Evolutionary conservation across 2,797 vertebrate genomes (phyloP), one percentile per base, ranked within the genome.

Genomic region (Halcyon leucocephala): DNA sequence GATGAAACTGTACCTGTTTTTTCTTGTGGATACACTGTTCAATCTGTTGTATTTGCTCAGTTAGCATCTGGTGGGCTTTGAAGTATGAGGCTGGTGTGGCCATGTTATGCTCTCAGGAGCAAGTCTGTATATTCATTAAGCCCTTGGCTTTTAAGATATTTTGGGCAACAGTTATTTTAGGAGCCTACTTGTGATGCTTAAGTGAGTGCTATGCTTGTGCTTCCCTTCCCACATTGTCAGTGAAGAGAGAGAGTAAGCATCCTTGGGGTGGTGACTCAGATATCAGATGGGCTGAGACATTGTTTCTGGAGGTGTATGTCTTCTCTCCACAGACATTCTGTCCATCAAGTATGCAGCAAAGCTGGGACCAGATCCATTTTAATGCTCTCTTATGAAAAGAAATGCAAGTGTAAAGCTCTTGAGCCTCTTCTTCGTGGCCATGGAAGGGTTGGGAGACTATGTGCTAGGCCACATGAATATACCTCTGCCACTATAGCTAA

Each of bases 391-490:
- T 15, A 8, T 51, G 84, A 51, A 81, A 82, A 66, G 46, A 60
- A 12, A 28, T 12, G 22, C 0, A 1, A 55, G 13, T 1, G 0
- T n/a, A 82, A 72, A 29, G 48, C 15, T 55, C 21, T 42, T 10
- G 57, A 41, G 21, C 41, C 13, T 54, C 35, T 58, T 60, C 29
- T 46, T 3, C 4, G 21, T 60, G 17, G 67, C 46, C n/a, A 3
- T 15, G 15, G 26, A 26, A 57, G 10, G 10, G 24, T 10, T 83
- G 31, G 24, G 15, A 33, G 8, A 57, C n/a, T 84, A 4, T 26
- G 22, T 22, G 24, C 22, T 48, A n/a, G 22, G 39, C 55, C 65
- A 42, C 21, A 55, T 29, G 6, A 0, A 0, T 37, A 39, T 8
- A 22, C 10, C 37, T 55, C 26, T 1, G 1, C 24, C 14, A 8